Evolutionary conservation across 2,888 invertebrate species (phyloP).

Genomic region (Sphaerophoria taeniata): DNA sequence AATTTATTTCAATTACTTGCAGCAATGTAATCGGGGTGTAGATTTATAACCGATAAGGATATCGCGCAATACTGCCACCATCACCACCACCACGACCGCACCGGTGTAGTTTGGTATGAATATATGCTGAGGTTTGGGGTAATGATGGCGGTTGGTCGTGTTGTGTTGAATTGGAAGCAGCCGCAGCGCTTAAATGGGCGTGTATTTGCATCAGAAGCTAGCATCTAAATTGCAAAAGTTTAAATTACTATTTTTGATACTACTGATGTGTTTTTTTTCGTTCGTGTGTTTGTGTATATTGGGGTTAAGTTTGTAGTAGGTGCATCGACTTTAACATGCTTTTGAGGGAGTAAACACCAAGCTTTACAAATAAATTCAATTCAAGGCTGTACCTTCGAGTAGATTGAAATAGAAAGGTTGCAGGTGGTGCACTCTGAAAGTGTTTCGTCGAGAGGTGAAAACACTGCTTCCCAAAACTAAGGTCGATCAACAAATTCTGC

Average conservation of each 20-base stretch:
- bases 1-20: slow-evolving; percentile 75
- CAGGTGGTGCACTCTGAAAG: slow-evolving; percentile 6
- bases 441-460: slow-evolving; percentile 23
- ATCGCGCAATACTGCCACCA: slow-evolving; percentile 22
- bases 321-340: slow-evolving; percentile 41
- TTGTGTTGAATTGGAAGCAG: not conserved
- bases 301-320: slow-evolving; percentile 25
- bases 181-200: slow-evolving; percentile 51
- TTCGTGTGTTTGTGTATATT: not conserved
- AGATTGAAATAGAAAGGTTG: not conserved
- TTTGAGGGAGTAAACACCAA: slow-evolving; percentile 37
- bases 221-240: slow-evolving; percentile 72
- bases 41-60: slow-evolving; percentile 62
- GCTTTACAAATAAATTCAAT: slow-evolving; percentile 41
- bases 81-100: too few relatives aligned
- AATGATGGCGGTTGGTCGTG: slow-evolving; percentile 33
- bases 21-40: slow-evolving; percentile 61
- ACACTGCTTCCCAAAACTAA: slow-evolving; percentile 23
- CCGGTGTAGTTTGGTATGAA: not conserved
- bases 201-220: slow-evolving; percentile 63
- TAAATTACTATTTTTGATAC: slow-evolving; percentile 71
- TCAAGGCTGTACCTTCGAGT: slow-evolving; percentile 30
- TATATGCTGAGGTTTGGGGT: slow-evolving; percentile 12
- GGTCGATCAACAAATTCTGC: slow-evolving; percentile 16
- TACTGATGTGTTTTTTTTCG: not conserved